A percentile compares a stretch with the other conserved stretches of the same genome.
phyloP scores from a whole-genome alignment of 2,888 invertebrate genomes.

The Dolichomitus sp. region DNA sequence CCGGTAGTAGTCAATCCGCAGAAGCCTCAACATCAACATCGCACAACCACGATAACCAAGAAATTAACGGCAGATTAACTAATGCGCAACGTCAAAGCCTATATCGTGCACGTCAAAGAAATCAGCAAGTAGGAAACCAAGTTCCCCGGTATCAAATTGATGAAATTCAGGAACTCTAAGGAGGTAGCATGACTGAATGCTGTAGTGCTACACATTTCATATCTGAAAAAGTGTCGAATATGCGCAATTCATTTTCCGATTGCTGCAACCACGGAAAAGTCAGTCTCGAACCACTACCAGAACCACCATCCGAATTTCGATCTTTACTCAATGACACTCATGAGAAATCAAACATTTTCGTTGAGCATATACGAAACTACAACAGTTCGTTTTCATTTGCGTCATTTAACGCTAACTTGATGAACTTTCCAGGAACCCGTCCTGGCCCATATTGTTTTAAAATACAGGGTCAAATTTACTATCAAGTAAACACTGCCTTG shows the following conservation, averaged over 20 bases:
- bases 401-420: conserved; percentile 64
- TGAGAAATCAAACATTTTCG: conserved; percentile 39
- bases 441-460: too few species aligned
- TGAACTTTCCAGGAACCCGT: conserved; percentile 36
- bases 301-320: conserved; percentile 27
- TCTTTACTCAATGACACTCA: conserved; percentile 31
- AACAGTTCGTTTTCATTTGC: conserved; percentile 57
- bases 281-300: conserved; percentile 25
- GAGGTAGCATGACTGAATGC: too few species aligned
- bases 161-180: too few species aligned
- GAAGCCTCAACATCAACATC: neutral
- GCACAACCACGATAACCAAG: neutral
- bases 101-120: conserved; percentile 9
- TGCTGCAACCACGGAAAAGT: conserved; percentile 47
- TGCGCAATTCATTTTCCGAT: conserved; percentile 50
- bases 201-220: conserved; percentile 32
- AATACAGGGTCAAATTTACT: too few species aligned
- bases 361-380: conserved; percentile 43
- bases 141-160: neutral
- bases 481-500: too few species aligned
- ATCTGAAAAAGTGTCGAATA: conserved; percentile 40
- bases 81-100: conserved; percentile 27
- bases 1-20: neutral
- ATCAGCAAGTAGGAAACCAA: conserved; percentile 30
- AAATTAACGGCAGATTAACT: conserved; percentile 20